Conservation (phyloP, 1,140 invertebrate genomes). For the Tenebrio molitor region DNA sequence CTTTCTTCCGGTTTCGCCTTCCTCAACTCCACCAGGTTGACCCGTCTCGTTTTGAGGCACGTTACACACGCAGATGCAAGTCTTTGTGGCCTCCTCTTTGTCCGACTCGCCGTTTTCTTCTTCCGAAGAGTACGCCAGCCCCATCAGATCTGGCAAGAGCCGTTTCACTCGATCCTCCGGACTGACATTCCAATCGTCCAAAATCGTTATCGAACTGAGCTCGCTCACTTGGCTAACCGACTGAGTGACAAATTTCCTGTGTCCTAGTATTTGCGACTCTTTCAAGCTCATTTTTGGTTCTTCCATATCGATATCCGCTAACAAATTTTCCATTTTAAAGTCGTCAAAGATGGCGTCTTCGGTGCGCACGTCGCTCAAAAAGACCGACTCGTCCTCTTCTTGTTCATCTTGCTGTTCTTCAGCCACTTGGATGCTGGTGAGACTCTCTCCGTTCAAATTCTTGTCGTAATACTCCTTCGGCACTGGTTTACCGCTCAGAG, state of each 20-base stretch:
- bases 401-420: background rate
- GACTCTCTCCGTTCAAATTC: background rate
- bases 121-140: conserved; percentile 5
- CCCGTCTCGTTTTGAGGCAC: too few relatives aligned
- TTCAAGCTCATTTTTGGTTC: too few relatives aligned
- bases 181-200: background rate
- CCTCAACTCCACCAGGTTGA: too few relatives aligned
- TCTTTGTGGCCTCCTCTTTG: background rate
- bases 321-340: too few relatives aligned
- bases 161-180: background rate
- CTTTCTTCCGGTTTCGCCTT: too few relatives aligned
- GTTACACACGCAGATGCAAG: conserved; percentile 5
- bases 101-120: background rate
- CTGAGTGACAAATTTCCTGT: too few relatives aligned
- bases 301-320: too few relatives aligned
- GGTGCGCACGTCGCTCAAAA: background rate
- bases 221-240: too few relatives aligned
- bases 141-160: conserved; percentile 2
- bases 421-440: background rate
- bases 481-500: conserved; percentile 51
- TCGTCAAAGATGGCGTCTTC: too few relatives aligned
- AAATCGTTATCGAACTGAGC: background rate
- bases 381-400: background rate
- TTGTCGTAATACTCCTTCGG: conserved; percentile 28
- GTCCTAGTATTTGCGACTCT: too few relatives aligned